Evolutionary conservation across 2,113 vertebrate species (phyloP).

Genomic region (Echinops telfairi): DNA sequence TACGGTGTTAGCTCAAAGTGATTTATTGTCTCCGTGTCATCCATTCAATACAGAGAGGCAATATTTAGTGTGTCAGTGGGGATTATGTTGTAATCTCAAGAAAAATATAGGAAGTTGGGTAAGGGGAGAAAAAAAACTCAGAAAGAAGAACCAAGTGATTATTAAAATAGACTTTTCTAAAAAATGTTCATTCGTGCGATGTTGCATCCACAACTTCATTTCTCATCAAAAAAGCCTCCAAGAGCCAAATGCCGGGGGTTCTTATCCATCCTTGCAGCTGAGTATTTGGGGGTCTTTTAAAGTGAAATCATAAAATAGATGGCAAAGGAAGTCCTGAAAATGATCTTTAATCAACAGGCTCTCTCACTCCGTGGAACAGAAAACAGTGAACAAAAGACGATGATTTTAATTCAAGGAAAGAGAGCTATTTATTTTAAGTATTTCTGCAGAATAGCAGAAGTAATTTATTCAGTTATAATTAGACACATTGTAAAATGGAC

Average conservation of each 20-base stretch:
- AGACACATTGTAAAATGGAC: conserved; percentile 80
- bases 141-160: conserved; percentile 55
- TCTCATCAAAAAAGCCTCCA: conserved; percentile 77
- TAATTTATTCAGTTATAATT: conserved; percentile 83
- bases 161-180: conserved; percentile 74
- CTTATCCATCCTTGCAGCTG: conserved; percentile 77
- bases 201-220: conserved; percentile 75
- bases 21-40: conserved; percentile 85
- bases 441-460: conserved; percentile 73
- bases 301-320: conserved; percentile 83
- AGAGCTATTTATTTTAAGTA: conserved; percentile 74
- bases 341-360: conserved; percentile 66
- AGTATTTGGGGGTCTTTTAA: conserved; percentile 79
- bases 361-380: conserved; percentile 60
- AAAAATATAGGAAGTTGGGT: conserved; percentile 78
- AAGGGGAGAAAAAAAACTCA: conserved; percentile 39
- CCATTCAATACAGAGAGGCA: conserved; percentile 81
- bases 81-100: conserved; percentile 86
- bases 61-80: conserved; percentile 85
- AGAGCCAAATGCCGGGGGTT: conserved; percentile 77
- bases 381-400: conserved; percentile 76
- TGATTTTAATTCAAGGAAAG: conserved; percentile 79
- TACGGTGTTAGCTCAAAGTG: conserved; percentile 85
- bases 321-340: conserved; percentile 80
- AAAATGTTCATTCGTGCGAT: conserved; percentile 60